Conservation (phyloP, 2,888 invertebrate genomes). For the Drosophila koepferae region DNA sequence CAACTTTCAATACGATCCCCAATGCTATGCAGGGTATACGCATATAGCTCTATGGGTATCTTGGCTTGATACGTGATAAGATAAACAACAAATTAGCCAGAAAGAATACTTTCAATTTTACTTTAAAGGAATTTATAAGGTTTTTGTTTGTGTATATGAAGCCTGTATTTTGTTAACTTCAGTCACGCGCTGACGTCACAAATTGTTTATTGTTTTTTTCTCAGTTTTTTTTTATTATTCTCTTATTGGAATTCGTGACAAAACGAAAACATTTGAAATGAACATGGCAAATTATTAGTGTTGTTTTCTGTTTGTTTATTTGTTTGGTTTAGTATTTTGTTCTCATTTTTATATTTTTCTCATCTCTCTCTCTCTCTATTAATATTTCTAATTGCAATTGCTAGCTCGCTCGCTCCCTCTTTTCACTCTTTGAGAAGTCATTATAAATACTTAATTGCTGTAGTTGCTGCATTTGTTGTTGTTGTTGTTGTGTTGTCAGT, state of each 20-base stretch:
- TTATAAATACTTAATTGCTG: constrained; percentile 62
- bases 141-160: background rate
- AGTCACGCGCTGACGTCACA: constrained; percentile 44
- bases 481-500: constrained; percentile 40
- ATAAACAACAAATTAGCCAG: constrained; percentile 27
- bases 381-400: constrained; percentile 42
- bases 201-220: background rate
- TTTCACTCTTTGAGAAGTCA: constrained; percentile 56
- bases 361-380: background rate
- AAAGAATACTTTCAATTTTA: constrained; percentile 5
- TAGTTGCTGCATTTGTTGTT: constrained; percentile 36
- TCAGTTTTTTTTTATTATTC: background rate
- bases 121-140: constrained; percentile 1
- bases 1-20: too few species aligned
- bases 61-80: constrained; percentile 27
- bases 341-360: background rate
- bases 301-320: background rate
- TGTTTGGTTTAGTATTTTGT: background rate
- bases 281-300: constrained; percentile 27
- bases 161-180: constrained; percentile 24
- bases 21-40: background rate
- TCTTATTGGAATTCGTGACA: constrained; percentile 18
- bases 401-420: background rate
- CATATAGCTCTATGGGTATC: background rate
- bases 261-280: constrained; percentile 23